Evolutionary conservation across 92 coral and sea anemone genomes (phyloP), one percentile per base, ranked within the genome.

Genomic region (Heliopora coerulea): DNA sequence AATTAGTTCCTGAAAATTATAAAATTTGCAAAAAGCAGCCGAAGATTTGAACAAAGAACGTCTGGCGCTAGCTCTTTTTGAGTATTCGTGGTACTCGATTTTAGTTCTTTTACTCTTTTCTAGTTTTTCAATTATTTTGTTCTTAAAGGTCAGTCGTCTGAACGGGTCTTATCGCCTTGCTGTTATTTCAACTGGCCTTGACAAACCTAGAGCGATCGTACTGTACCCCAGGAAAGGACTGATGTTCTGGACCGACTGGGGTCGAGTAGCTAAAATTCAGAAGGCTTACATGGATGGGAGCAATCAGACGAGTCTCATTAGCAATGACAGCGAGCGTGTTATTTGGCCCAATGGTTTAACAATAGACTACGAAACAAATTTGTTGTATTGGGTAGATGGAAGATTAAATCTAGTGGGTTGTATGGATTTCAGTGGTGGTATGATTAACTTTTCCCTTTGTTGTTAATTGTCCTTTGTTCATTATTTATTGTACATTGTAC

Each of bases 81-180:
- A 37, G 42, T 37, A 37, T 37, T 5, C 12, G 12, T 37, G 11
- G 4, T 37, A 4, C 42, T 4, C 4, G 42, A 37, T 37, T 37
- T 37, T 4, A 4, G 4, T 37, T 37, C 6, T 37, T 37, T 11
- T 11, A 52, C 7, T 18, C 13, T 59, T 17, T 29, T 35, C 21
- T 54, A 0, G 28, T 20, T 60, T 4, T 40, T 3, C 20, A 33
- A 19, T 12, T 58, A n/a, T n/a, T n/a, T n/a, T n/a, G n/a, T n/a
- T n/a, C n/a, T n/a, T n/a, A n/a, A n/a, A 93, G 97, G 97, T 93
- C 3, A 93, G 97, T 52, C 91, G 89, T 52, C 72, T 93, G 0
- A 82, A 93, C 66, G 97, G 96, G 8, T 85, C 89, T 3, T 59
- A 29, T 72, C 96, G 97, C 23, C 78, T 74, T 21, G 89, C 86